phyloP scores from a whole-genome alignment of 2,113 vertebrate genomes.

The Lontra canadensis region DNA sequence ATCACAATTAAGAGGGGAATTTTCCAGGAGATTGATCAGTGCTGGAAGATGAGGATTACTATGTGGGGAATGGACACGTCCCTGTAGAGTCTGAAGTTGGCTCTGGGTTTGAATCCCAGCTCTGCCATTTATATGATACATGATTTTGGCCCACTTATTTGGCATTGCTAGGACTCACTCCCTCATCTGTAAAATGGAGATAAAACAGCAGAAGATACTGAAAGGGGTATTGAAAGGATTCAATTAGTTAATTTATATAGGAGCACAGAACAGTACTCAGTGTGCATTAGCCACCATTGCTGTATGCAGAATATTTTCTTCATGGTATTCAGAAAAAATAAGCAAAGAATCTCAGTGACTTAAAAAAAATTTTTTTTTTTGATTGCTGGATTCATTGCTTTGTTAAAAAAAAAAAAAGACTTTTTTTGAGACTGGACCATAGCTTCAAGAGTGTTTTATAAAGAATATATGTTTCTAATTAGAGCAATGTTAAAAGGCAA shows the following conservation, averaged over 20 bases:
- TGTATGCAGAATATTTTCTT: background rate
- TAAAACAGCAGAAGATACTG: background rate
- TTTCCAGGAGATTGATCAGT: background rate
- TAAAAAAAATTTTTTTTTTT: background rate
- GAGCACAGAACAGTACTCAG: background rate
- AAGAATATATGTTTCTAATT: background rate
- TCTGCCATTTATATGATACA: background rate
- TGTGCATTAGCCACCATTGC: background rate
- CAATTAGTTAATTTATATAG: background rate
- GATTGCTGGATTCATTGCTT: background rate
- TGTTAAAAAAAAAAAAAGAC: background rate
- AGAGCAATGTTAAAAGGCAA: background rate
- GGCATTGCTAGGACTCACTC: background rate
- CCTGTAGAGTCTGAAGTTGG: background rate
- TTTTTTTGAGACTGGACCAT: background rate
- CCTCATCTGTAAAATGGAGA: background rate
- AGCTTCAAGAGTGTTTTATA: background rate
- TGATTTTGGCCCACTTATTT: background rate
- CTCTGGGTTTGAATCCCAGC: background rate
- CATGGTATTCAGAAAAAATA: background rate
- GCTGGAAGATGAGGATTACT: background rate
- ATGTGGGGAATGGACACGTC: background rate
- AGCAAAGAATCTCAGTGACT: background rate
- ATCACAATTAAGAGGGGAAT: background rate
- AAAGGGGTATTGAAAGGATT: background rate